Conservation (phyloP, 1,140 invertebrate genomes). For the Meloidogyne exigua region DNA sequence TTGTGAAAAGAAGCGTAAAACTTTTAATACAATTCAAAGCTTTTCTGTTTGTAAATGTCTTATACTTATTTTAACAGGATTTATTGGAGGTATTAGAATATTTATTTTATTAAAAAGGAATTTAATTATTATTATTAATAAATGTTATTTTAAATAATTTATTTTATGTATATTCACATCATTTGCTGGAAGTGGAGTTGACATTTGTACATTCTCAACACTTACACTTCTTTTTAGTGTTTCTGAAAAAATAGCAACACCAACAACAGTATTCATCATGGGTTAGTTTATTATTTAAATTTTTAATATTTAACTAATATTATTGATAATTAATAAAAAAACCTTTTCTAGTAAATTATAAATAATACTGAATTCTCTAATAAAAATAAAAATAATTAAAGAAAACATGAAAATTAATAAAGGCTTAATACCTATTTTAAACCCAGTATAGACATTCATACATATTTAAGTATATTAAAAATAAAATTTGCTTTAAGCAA, state of each 20-base stretch:
- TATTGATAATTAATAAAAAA: too few species aligned
- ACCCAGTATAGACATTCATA: too few species aligned
- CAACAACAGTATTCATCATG: conserved; percentile 62
- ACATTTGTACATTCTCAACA: conserved; percentile 56
- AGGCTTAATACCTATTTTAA: too few species aligned
- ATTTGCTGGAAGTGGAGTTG: conserved; percentile 57
- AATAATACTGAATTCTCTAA: too few species aligned
- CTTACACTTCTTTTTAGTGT: conserved; percentile 61
- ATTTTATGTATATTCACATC: conserved; percentile 57
- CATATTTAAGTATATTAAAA: too few species aligned
- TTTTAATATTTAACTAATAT: not conserved
- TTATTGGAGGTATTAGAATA: conserved; percentile 38
- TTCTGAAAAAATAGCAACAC: conserved; percentile 62
- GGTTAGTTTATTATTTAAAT: conserved; percentile 30
- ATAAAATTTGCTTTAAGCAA: conserved; percentile 35
- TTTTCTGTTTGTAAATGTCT: conserved; percentile 33
- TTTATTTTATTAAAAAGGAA: not conserved
- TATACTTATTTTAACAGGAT: conserved; percentile 36
- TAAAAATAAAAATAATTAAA: too few species aligned
- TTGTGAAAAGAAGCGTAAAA: conserved; percentile 35
- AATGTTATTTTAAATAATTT: conserved; percentile 3
- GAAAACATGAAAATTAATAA: too few species aligned
- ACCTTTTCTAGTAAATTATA: too few species aligned
- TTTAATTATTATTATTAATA: not conserved
- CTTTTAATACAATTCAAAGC: conserved; percentile 31